Evolutionary conservation across 2,888 invertebrate genomes (phyloP).

Genomic region (Oligia strigilis): DNA sequence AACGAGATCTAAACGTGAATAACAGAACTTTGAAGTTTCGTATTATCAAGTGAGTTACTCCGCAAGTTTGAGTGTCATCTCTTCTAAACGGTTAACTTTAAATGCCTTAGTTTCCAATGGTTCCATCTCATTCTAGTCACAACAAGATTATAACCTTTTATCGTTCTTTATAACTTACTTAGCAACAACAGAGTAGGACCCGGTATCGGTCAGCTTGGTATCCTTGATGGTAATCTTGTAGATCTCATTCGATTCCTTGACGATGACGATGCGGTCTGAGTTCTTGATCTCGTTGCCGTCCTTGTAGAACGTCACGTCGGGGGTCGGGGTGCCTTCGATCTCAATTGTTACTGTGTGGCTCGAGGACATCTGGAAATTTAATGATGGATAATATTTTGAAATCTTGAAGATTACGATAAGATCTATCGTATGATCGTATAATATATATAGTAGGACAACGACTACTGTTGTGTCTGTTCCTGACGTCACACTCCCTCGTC

Average conservation of each 20-base stretch:
- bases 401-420: neutral
- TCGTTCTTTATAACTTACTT: constrained; percentile 80
- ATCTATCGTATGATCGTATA: too few relatives aligned
- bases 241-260: constrained; percentile 92
- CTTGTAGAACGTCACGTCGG: constrained; percentile 96
- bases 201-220: constrained; percentile 94
- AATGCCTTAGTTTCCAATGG: neutral
- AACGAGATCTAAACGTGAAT: neutral
- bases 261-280: constrained; percentile 93
- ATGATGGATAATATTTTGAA: neutral
- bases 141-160: neutral
- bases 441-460: too few relatives aligned
- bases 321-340: constrained; percentile 95
- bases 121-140: neutral
- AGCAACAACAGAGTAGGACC: constrained; percentile 96
- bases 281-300: constrained; percentile 95
- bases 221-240: constrained; percentile 93
- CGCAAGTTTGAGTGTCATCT: neutral
- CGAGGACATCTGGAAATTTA: constrained; percentile 88
- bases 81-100: neutral
- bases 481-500: too few relatives aligned
- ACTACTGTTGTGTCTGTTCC: too few relatives aligned
- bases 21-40: neutral
- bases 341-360: constrained; percentile 95
- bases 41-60: neutral